Base-by-base conservation (phyloP, 30 jellyfish, hydroid and myxozoan species). In the Turritopsis rubra region DNA sequence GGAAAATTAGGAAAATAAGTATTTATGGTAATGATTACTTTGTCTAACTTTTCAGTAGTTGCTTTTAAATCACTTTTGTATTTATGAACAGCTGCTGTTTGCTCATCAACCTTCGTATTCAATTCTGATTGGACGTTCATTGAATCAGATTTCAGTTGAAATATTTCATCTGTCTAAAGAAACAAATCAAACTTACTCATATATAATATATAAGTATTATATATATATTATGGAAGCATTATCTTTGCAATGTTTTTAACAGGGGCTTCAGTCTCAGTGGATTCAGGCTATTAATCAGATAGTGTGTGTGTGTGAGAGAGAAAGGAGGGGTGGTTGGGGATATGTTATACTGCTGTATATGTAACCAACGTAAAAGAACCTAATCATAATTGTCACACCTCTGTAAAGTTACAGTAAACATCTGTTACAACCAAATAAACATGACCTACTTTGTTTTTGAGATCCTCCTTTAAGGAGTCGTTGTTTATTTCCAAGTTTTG, bases 391-490 rank as follows among this genome's bases (percentile, higher is more conserved):
- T n/a, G n/a, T n/a, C n/a, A n/a, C 60, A 41, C 60, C 60, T 3
- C 13, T 41, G 60, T 13, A 41, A 5, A 3, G 60, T 13, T 3
- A 41, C 13, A 13, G 60, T 16, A 9, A 26, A 26, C 65, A 41
- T 0, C 24, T 20, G 24, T 72, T 19, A 29, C 24, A 1, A 72
- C 21, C 30, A 18, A 18, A 18, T 72, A n/a, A 19, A 18, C 21
- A 60, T 16, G 27, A 54, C 85, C 21, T 72, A 85, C 93, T 80
- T 31, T 78, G 0, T 53, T 71, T 21, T 53, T 29, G 0, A 87
- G 18, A 26, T 81, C 90, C 18, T 82, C 41, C 31, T 52, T 74
- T 29, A 54, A 72, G 8, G 54, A 28, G 23, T 53, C 75, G 13
- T 80, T 21, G 23, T 65, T 41, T 53, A 26, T 74, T 53, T 81